Percentiles rank a stretch among this genome's conserved stretches.
phyloP scores from a whole-genome alignment of 2,113 vertebrate species.

The Desmodus rotundus region DNA sequence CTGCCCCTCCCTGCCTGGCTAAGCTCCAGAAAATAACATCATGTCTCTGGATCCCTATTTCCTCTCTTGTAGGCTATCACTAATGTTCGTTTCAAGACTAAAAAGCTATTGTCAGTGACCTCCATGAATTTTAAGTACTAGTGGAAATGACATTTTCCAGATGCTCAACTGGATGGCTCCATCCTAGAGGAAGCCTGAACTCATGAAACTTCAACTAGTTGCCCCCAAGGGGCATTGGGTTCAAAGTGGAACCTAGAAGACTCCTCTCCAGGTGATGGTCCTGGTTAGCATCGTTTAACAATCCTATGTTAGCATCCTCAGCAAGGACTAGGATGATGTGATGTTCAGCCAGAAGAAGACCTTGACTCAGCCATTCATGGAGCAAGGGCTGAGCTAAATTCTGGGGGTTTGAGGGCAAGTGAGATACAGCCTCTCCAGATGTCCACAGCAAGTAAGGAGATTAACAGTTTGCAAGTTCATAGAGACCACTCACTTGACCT shows the following conservation, averaged over 20 bases:
- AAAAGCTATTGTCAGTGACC: neutral
- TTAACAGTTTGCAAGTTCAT: neutral
- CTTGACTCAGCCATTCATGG: neutral
- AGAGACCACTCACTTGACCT: neutral
- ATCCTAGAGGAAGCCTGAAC: neutral
- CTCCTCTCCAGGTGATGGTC: neutral
- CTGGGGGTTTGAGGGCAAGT: neutral
- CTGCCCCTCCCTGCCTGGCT: neutral
- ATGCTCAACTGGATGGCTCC: neutral
- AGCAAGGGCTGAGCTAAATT: neutral
- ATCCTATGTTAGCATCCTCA: neutral
- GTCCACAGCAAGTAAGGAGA: neutral
- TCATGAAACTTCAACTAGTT: neutral
- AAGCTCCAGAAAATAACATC: neutral
- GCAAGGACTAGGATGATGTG: neutral
- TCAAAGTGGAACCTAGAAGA: neutral
- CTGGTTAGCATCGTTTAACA: neutral
- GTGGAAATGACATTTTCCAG: neutral
- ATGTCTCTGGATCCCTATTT: neutral
- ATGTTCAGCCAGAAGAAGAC: neutral
- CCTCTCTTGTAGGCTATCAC: neutral
- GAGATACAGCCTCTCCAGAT: neutral
- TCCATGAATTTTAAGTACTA: neutral
- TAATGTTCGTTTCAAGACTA: neutral
- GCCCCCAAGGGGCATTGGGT: neutral